These are phyloP conservation scores for Macrotrachela quadricornifera DNA, from an alignment of 1,140 invertebrate genomes.

Conservation along the genomic window DNA sequence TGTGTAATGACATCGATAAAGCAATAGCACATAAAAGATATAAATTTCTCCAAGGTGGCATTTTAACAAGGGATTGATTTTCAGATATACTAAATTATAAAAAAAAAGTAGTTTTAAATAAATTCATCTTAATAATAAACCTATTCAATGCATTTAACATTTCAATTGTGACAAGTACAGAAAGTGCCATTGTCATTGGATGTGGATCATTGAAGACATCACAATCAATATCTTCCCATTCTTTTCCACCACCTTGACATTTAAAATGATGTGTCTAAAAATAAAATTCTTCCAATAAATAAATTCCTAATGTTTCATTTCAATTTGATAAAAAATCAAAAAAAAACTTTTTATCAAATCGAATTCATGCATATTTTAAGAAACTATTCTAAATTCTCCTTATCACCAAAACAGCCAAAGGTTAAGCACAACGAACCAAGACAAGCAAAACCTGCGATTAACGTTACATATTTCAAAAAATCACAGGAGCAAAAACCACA, in stretches of 20 bases:
- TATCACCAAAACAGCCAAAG: too few species aligned
- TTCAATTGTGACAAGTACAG: conserved; percentile 97
- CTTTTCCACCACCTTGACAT: conserved; percentile 30
- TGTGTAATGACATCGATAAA: conserved; percentile 96
- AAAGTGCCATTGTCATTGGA: conserved; percentile 99
- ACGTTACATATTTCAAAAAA: too few species aligned
- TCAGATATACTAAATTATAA: conserved; percentile 58
- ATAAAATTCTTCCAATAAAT: neutral
- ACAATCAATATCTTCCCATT: conserved; percentile 69
- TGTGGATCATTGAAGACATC: conserved; percentile 89
- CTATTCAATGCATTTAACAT: conserved; percentile 99
- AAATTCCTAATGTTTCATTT: too few species aligned
- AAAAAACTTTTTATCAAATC: too few species aligned
- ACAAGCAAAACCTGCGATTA: too few species aligned
- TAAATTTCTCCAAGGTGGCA: conserved; percentile 95
- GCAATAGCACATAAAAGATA: conserved; percentile 92
- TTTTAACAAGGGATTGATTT: conserved; percentile 87
- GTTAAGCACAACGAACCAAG: too few species aligned
- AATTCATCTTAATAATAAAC: conserved; percentile 30
- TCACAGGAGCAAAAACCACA: too few species aligned
- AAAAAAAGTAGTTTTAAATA: neutral
- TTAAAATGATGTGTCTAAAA: conserved; percentile 32
- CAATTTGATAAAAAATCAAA: too few species aligned
- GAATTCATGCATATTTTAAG: too few species aligned
- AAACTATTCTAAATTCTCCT: too few species aligned